Base-by-base conservation (phyloP, 2,888 invertebrate species). In the Volucella bombylans region DNA sequence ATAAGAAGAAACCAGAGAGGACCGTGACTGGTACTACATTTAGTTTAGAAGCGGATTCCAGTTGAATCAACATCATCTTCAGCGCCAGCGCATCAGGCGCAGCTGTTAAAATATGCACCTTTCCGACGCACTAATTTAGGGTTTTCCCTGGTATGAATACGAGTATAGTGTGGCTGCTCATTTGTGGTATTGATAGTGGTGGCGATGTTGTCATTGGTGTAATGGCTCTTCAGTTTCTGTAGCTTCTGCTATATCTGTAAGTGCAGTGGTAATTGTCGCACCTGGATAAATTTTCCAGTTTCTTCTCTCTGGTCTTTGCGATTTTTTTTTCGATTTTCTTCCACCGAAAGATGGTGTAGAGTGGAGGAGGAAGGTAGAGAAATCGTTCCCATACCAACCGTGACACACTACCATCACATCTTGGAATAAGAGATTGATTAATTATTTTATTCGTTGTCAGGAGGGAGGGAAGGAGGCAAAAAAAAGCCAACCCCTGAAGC, bases 81-180 rank as follows among this genome's bases (percentile, higher is more conserved):
- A 23, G 18, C 14, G 6, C n/a, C 8, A 15, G n/a, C 49, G 49
- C 15, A 65, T 10, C 43, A 31, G 10, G 14, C 65, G 55, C 74
- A 74, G 74, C 74, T 74, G 74, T 59, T 74, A 43, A 74, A 74
- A 74, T 74, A 67, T 74, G 47, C 74, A 67, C 65, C 57, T 64
- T 73, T 73, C 45, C 62, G 14, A 62, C 45, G 72, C 62, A 49
- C 74, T 74, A 67, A 74, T 74, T 65, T 67, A 57, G 39, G 65
- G 41, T 59, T 67, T 59, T 65, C 43, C 11, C 47, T 12, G 6
- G 6, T 52, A 14, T 18, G 18, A 18, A 14, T 15, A 14, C 12
- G 50, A 14, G 0, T 23, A 15, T 50, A 15, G 12, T 10, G 23
- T 23, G 18, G 23, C 12, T 54, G 54, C 18, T 54, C 54, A 54